These are phyloP conservation scores for Spisula solida DNA, from an alignment of 2,888 invertebrate genomes.

Conservation along the genomic window DNA sequence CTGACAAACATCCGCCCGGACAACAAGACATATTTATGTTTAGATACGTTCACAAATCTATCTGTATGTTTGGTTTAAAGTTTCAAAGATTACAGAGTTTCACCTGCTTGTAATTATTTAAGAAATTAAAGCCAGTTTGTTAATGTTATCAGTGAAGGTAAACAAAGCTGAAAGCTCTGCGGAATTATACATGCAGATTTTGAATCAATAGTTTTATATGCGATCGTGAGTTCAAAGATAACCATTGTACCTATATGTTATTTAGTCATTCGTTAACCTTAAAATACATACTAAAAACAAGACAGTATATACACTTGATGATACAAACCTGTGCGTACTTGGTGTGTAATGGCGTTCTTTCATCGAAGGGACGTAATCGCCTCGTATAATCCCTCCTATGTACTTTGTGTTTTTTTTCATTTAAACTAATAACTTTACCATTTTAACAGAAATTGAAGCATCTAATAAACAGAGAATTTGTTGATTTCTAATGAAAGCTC, in stretches of 20 bases:
- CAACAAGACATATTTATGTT: constrained; percentile 33
- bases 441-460: no score
- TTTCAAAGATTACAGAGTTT: constrained; percentile 4
- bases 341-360: no score
- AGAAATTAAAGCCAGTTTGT: constrained; percentile 2
- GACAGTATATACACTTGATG: neutral
- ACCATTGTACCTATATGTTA: neutral
- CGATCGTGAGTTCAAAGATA: constrained; percentile 1
- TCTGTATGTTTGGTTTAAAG: constrained; percentile 12
- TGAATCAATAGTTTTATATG: constrained; percentile 10
- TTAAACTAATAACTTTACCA: no score
- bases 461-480: no score
- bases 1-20: constrained; percentile 15
- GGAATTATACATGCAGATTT: constrained; percentile 21
- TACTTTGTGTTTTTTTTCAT: no score
- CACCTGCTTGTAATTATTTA: constrained; percentile 31
- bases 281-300: neutral
- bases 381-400: no score
- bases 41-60: neutral
- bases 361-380: no score
- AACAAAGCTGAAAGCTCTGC: neutral
- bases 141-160: constrained; percentile 30
- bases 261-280: neutral
- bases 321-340: neutral
- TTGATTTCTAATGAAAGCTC: no score